Evolutionary conservation across 2,113 vertebrate species (phyloP).

Genomic region (Tachysurus vachellii): DNA sequence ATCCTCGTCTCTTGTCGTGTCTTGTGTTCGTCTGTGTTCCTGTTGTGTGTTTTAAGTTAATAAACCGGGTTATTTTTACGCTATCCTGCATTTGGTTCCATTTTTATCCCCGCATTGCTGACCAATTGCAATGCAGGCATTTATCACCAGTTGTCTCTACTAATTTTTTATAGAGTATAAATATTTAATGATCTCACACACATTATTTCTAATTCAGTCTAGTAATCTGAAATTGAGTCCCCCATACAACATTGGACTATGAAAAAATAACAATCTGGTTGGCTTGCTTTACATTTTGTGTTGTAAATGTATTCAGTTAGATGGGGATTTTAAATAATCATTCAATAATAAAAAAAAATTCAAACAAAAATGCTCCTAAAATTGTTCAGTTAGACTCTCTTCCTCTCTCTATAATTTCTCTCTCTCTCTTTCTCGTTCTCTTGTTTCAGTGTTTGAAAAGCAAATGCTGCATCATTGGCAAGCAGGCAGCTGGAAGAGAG

Average conservation of each 20-base stretch:
- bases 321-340: neutral
- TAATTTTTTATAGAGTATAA: neutral
- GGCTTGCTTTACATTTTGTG: neutral
- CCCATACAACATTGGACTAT: neutral
- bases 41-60: too few relatives aligned
- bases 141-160: neutral
- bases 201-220: neutral
- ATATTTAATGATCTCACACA: neutral
- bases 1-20: too few relatives aligned
- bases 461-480: conserved; percentile 59
- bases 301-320: neutral
- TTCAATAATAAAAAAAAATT: neutral
- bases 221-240: neutral
- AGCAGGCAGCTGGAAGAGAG: conserved; percentile 49
- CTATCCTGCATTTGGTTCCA: too few relatives aligned
- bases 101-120: too few relatives aligned
- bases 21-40: too few relatives aligned
- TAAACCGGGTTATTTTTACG: too few relatives aligned
- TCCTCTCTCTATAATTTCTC: neutral
- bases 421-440: neutral
- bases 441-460: conserved; percentile 52
- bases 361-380: neutral
- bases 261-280: neutral
- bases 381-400: neutral
- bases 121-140: too few relatives aligned